These are phyloP conservation scores for Peromyscus polionotus DNA, from an alignment of 2,113 vertebrate species.

Conservation along the genomic window DNA sequence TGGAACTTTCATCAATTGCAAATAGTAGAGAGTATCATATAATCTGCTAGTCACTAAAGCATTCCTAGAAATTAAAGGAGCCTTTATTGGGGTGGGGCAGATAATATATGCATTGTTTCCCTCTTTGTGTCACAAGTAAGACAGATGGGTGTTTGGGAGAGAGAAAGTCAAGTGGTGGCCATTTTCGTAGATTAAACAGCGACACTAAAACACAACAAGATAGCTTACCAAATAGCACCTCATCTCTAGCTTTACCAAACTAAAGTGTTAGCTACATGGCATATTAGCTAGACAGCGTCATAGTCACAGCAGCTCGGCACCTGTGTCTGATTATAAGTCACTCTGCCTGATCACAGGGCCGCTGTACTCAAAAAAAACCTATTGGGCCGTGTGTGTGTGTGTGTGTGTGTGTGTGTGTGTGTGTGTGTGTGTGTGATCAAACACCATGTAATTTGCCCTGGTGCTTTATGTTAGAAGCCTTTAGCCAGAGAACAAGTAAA, in stretches of 20 bases:
- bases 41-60: not conserved
- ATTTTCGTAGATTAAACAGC: slow-evolving; percentile 50
- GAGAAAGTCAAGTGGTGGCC: slow-evolving; percentile 57
- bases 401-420: not conserved
- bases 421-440: not conserved
- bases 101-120: not conserved
- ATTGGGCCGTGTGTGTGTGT: not conserved
- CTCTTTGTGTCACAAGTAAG: not conserved
- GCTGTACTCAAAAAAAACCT: slow-evolving; percentile 58
- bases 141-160: not conserved
- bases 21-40: not conserved
- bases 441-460: slow-evolving; percentile 62
- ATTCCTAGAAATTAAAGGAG: not conserved
- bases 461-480: slow-evolving; percentile 55
- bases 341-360: slow-evolving; percentile 50
- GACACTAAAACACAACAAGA: slow-evolving; percentile 57
- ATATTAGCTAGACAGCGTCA: not conserved
- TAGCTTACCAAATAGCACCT: slow-evolving; percentile 9
- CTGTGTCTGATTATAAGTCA: slow-evolving; percentile 23
- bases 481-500: slow-evolving; percentile 50
- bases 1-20: not conserved
- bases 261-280: slow-evolving; percentile 48
- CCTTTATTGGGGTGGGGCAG: not conserved
- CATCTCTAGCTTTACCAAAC: slow-evolving; percentile 70
- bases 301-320: slow-evolving; percentile 33